phyloP scores from a whole-genome alignment of 2,113 vertebrate genomes.

The Dromiciops gliroides region DNA sequence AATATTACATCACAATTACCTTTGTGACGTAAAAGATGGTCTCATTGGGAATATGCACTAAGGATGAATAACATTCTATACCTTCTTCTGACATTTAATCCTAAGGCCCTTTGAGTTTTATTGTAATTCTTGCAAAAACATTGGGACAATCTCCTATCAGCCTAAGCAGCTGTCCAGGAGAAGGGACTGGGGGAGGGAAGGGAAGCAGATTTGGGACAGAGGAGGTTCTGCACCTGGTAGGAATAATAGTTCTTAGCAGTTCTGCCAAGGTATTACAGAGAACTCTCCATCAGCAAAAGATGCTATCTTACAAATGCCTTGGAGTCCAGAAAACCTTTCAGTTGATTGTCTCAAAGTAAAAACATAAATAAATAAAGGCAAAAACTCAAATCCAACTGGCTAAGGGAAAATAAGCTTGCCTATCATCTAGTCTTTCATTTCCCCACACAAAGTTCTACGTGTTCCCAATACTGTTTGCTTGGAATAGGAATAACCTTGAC shows the following conservation, averaged over 20 bases:
- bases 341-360: conserved; percentile 10
- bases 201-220: not conserved
- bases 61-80: not conserved
- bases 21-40: not conserved
- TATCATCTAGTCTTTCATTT: not conserved
- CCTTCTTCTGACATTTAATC: not conserved
- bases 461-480: not conserved
- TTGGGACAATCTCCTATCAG: conserved; percentile 6
- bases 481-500: not conserved
- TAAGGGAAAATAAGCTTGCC: not conserved
- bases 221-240: not conserved
- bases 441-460: not conserved
- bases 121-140: conserved; percentile 50
- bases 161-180: not conserved
- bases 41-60: conserved; percentile 3
- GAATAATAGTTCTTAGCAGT: not conserved
- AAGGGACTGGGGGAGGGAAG: not conserved
- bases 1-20: not conserved
- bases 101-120: conserved; percentile 11
- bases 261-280: not conserved
- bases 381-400: not conserved
- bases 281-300: conserved; percentile 37
- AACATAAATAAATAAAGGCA: not conserved
- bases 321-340: not conserved
- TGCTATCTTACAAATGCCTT: not conserved